Evolutionary conservation across 2,113 vertebrate genomes (phyloP).

Genomic region (Regulus satrapa): DNA sequence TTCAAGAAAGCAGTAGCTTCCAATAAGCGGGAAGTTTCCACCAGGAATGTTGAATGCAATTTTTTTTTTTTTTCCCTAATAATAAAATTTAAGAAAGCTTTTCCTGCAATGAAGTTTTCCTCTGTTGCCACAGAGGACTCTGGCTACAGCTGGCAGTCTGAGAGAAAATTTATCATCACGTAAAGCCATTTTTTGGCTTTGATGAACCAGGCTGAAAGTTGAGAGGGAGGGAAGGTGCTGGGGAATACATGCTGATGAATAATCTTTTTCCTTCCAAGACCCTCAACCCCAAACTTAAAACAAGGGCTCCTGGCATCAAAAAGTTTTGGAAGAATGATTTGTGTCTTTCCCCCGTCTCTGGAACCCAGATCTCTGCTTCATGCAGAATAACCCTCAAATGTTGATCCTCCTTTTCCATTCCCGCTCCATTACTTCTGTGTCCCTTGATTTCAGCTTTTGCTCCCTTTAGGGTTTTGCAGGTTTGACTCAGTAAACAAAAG

Average conservation of each 20-base stretch:
- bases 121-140: background rate
- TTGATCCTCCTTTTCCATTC: background rate
- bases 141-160: background rate
- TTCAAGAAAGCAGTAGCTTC: background rate
- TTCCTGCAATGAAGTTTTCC: background rate
- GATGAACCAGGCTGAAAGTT: background rate
- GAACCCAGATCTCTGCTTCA: background rate
- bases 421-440: background rate
- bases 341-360: background rate
- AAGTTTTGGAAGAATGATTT: background rate
- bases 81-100: background rate
- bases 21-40: background rate
- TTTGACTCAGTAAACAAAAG: slow-evolving; percentile 62
- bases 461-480: slow-evolving; percentile 52
- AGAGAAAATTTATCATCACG: background rate
- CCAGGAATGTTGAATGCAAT: background rate
- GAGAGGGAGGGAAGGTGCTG: background rate
- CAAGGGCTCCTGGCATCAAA: background rate
- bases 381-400: background rate
- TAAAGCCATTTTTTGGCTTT: background rate
- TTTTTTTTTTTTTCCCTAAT: background rate
- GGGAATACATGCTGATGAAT: background rate
- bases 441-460: slow-evolving; percentile 38
- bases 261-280: background rate
- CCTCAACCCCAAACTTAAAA: background rate